Percentiles rank a stretch among this genome's conserved stretches.
Evolutionary conservation across 2,113 vertebrate species (phyloP).

Genomic region (Orientallactaga bullata): DNA sequence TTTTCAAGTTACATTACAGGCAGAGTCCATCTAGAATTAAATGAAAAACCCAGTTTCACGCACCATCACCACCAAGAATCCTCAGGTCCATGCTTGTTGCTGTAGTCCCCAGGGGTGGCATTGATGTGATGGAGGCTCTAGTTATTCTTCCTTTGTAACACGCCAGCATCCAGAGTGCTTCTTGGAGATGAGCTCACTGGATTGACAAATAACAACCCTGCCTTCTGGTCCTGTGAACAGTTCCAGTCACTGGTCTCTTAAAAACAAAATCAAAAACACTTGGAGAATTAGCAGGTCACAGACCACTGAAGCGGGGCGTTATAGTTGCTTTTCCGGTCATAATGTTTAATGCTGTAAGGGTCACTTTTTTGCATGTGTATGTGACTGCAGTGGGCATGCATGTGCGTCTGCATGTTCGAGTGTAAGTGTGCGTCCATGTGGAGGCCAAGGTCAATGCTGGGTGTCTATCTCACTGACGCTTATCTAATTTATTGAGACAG

Average conservation of each 20-base stretch:
- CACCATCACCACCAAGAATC: background rate
- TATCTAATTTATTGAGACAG: too few relatives aligned
- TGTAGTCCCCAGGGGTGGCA: background rate
- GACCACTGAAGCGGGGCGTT: background rate
- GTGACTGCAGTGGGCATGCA: too few relatives aligned
- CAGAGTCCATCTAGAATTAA: background rate
- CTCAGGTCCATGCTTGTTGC: accelerated
- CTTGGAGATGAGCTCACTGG: background rate
- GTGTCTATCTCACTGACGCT: too few relatives aligned
- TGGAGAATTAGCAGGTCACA: background rate
- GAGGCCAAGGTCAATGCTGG: too few relatives aligned
- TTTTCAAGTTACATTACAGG: background rate
- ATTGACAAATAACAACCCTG: background rate
- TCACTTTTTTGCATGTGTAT: background rate
- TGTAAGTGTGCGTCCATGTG: too few relatives aligned
- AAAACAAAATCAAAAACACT: background rate
- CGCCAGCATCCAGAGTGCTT: background rate
- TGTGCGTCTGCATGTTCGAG: too few relatives aligned
- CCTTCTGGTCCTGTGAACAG: constrained; percentile 12
- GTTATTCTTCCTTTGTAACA: background rate
- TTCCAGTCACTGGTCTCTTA: background rate
- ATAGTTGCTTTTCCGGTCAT: background rate
- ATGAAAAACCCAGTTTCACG: background rate
- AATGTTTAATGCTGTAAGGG: background rate
- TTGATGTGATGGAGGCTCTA: background rate